Conservation (phyloP, 1,140 invertebrate species). For the Cyclina sinensis region DNA sequence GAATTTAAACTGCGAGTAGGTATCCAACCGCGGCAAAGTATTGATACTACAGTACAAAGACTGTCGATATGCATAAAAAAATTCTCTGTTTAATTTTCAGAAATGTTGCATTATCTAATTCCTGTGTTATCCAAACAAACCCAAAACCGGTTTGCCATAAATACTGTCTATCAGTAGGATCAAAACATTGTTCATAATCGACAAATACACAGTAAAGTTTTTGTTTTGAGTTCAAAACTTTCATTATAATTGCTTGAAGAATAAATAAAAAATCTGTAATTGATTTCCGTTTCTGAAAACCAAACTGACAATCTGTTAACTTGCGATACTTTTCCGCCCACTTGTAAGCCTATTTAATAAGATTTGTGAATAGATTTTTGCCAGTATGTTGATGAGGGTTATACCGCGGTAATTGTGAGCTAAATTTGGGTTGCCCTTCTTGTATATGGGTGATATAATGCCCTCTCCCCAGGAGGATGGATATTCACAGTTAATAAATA, state of each 20-base stretch:
- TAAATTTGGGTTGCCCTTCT: neutral
- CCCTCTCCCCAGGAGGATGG: constrained; percentile 1
- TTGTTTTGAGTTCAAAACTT: neutral
- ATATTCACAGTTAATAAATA: neutral
- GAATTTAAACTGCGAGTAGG: too few relatives aligned
- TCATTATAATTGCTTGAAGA: constrained; percentile 29
- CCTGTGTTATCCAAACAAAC: too few relatives aligned
- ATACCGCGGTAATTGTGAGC: neutral
- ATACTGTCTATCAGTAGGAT: constrained; percentile 8
- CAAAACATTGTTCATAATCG: constrained; percentile 53
- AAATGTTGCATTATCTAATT: too few relatives aligned
- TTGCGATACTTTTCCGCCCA: neutral
- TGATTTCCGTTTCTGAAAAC: too few relatives aligned
- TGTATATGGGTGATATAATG: neutral
- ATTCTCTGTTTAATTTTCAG: too few relatives aligned
- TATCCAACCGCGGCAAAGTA: too few relatives aligned
- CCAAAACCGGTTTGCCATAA: constrained; percentile 28
- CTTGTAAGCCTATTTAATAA: constrained; percentile 19
- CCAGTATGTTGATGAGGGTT: neutral
- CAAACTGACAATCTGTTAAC: neutral
- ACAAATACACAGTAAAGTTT: constrained; percentile 36
- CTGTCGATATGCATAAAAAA: too few relatives aligned
- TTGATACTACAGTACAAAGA: too few relatives aligned
- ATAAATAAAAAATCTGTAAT: too few relatives aligned
- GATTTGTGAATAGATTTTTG: constrained; percentile 10